Evolutionary conservation across 2,888 invertebrate genomes (phyloP), one percentile per base, ranked within the genome.

Genomic region (Drosophila colorata): DNA sequence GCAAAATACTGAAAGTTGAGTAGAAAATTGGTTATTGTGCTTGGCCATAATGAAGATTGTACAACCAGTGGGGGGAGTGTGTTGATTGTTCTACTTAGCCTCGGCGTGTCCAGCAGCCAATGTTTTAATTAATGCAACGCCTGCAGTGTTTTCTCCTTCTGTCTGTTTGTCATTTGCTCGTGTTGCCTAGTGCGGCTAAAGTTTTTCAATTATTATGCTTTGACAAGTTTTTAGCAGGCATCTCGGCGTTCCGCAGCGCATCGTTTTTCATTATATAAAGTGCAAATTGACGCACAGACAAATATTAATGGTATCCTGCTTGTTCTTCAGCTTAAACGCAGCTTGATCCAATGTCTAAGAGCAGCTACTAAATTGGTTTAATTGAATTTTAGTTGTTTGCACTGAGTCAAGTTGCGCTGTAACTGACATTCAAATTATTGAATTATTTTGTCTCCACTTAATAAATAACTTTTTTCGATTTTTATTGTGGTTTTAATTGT

Each of bases 201-300:
- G 74, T 88, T 83, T 88, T 87, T 80, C 81, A 80, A 84, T 88
- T 83, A 87, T 75, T 80, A 70, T 47, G 58, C 74, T 58, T 72
- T 88, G 80, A 80, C 73, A 76, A 68, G 69, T 64, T 77, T 52
- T 49, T 14, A 47, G 40, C 40, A 53, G 60, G 11, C n/a, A 3
- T 8, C 37, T 14, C 6, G 37, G 3, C 16, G 23, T 1, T 4
- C 2, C 37, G 2, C 35, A 11, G 55, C 46, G 49, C 67, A 64
- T 59, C 60, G 56, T 53, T 58, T 64, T 67, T 56, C 53, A 72
- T 69, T 76, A 53, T 11, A 55, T 38, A 51, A 56, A 64, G 49
- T 70, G 61, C 52, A 55, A 66, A 68, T 56, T 57, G 69, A 58
- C 20, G 43, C 31, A 48, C 49, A 59, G 74, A 63, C 68, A 81